Evolutionary conservation across 1,140 invertebrate genomes (phyloP).

Genomic region (Cyphomyrmex costatus): DNA sequence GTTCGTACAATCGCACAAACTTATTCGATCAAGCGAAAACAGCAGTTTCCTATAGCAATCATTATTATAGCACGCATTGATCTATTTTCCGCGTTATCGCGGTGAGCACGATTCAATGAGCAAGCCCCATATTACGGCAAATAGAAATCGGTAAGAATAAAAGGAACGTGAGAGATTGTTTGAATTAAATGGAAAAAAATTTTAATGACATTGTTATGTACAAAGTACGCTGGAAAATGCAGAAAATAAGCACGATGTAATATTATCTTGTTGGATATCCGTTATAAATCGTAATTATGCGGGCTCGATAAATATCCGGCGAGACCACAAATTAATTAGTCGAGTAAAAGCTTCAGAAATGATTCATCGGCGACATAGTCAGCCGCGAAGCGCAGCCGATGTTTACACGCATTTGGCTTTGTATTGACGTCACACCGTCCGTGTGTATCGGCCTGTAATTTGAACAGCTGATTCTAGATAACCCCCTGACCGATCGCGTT

Average conservation of each 20-base stretch:
- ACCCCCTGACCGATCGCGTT: slow-evolving; percentile 58
- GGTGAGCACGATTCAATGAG: slow-evolving; percentile 45
- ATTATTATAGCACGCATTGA: slow-evolving; percentile 29
- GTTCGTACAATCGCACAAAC: background rate
- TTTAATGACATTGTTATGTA: background rate
- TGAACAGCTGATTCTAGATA: slow-evolving; percentile 52
- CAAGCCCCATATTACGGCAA: slow-evolving; percentile 15
- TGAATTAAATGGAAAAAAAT: slow-evolving; percentile 25
- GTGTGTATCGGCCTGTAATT: slow-evolving; percentile 56
- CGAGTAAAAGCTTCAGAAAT: slow-evolving; percentile 57
- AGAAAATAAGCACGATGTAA: slow-evolving; percentile 10
- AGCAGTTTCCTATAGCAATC: slow-evolving; percentile 22
- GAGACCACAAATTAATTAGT: slow-evolving; percentile 58
- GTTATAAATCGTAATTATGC: slow-evolving; percentile 35
- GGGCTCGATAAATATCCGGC: slow-evolving; percentile 36
- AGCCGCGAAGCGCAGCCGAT: slow-evolving; percentile 16
- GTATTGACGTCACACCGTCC: slow-evolving; percentile 34
- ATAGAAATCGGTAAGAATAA: slow-evolving; percentile 43
- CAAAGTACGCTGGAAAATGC: background rate
- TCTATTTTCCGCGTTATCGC: slow-evolving; percentile 55
- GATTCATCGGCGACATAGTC: slow-evolving; percentile 60
- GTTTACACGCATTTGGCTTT: slow-evolving; percentile 57
- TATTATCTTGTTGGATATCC: background rate
- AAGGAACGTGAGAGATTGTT: slow-evolving; percentile 14
- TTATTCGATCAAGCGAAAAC: background rate